Evolutionary conservation across 30 jellyfish, hydroid and myxozoan species (phyloP), one percentile per base, ranked within the genome.

Genomic region (Cassiopea xamachana): DNA sequence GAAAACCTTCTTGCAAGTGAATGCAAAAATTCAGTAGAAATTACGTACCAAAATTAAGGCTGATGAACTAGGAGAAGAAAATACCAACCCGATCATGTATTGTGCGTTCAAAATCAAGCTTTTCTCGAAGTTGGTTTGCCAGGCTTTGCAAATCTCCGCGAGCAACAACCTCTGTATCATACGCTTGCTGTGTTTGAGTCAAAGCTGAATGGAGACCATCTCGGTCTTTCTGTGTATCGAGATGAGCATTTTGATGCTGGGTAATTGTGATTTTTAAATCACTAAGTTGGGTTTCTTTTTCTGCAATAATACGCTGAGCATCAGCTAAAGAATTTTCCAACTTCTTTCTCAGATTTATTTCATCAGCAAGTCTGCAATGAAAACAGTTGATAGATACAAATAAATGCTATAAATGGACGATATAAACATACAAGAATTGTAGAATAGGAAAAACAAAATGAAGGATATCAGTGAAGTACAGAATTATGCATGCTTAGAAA

Each of bases 321-420:
- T 94, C 98, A 1, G 98, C 98, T 60, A 94, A 60, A n/a, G 98
- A 81, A 80, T 94, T 94, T 68, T 94, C 98, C 48, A 87, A 82
- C 50, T 90, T 90, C 80, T 91, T 94, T 39, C 98, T 83, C 60
- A 84, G 79, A 47, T 84, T 85, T 13, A 85, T 62, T 77, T 94
- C 98, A 69, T 91, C 96, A 48, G 88, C 92, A 51, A 90, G 91
- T 78, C 98, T 94, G 49, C 9, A n/a, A 86, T 16, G 27, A 16
- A 71, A 71, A 71, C 8, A 14, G 14, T 14, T 67, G 39, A 27
- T 27, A 27, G 39, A 27, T 27, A 27, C 39, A 27, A 27, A 27
- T 27, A 27, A 27, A 27, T 27, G 39, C 39, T 27, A 27, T 27
- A 27, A 27, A 27, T 27, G 76, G 46, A 14, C 27, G 15, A 3